These are phyloP conservation scores for Pyralis farinalis DNA, from an alignment of 2,888 invertebrate species.

Conservation along the genomic window DNA sequence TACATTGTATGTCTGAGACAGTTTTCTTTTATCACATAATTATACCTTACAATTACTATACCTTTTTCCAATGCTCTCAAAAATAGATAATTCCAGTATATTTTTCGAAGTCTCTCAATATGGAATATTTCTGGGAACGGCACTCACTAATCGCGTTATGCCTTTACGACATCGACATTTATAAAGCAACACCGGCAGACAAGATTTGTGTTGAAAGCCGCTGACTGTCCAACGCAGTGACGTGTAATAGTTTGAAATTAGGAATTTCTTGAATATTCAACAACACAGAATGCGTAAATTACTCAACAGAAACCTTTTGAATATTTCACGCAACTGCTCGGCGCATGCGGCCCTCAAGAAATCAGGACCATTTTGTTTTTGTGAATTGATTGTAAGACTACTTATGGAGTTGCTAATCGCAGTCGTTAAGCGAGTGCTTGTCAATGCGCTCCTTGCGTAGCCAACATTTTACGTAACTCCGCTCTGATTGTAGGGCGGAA, in stretches of 20 bases:
- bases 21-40: no score
- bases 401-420: constrained; percentile 1
- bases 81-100: no score
- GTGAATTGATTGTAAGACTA: neutral
- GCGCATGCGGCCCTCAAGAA: no score
- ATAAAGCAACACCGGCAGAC: neutral
- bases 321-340: no score
- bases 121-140: no score
- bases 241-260: neutral
- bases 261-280: neutral
- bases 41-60: no score
- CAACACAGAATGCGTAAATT: neutral
- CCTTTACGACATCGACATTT: neutral
- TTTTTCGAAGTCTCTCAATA: no score
- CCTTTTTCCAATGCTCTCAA: no score
- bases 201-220: neutral
- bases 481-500: constrained; percentile 45
- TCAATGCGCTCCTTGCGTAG: neutral
- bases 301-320: neutral
- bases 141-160: no score
- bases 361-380: no score
- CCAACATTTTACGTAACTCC: constrained; percentile 31
- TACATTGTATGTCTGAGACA: no score
- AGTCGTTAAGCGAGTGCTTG: neutral
- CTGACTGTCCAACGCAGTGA: neutral